Evolutionary conservation across 2,797 vertebrate genomes (phyloP).

Genomic region (Chrysolophus pictus): DNA sequence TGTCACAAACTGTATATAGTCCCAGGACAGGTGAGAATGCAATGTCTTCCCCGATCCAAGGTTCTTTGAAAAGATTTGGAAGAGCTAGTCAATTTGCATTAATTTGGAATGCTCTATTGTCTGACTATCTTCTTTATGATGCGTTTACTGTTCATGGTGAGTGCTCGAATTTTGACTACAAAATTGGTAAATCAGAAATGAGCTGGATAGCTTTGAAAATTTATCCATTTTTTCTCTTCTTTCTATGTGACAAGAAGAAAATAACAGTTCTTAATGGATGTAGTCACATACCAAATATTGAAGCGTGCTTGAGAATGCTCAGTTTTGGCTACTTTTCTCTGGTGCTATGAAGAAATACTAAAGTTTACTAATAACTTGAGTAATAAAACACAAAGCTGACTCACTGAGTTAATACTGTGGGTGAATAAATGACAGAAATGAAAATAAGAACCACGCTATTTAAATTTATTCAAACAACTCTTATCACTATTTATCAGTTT

Average conservation of each 20-base stretch:
- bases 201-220: not conserved
- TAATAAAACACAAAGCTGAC: not conserved
- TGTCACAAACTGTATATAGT: not conserved
- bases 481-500: not conserved
- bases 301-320: not conserved
- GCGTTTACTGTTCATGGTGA: not conserved
- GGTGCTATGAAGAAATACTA: not conserved
- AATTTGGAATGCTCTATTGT: not conserved
- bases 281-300: not conserved
- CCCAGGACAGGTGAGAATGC: not conserved
- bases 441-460: fast-evolving
- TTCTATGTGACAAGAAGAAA: not conserved
- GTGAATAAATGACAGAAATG: not conserved
- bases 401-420: not conserved
- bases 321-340: not conserved
- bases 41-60: not conserved
- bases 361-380: not conserved
- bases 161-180: not conserved
- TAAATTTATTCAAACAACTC: not conserved
- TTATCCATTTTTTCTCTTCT: not conserved
- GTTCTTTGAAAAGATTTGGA: not conserved
- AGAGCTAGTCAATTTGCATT: not conserved
- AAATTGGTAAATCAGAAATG: not conserved
- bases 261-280: not conserved
- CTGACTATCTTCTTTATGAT: not conserved